Evolutionary conservation across 1,140 invertebrate genomes (phyloP), one percentile per base, ranked within the genome.

Genomic region (Steinernema feltiae): DNA sequence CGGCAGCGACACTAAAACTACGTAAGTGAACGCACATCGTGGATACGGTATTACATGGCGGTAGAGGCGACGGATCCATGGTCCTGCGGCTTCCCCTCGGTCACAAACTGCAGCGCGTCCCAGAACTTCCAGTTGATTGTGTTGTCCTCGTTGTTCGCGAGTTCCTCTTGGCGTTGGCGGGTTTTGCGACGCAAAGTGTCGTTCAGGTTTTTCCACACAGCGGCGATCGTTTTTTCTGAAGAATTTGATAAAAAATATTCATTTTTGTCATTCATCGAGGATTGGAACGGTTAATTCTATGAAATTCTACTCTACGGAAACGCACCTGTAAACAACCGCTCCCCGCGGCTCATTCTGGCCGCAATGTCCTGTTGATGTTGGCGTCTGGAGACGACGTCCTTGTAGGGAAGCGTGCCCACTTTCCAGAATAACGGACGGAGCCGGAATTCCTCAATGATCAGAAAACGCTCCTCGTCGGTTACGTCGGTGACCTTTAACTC

Each of bases 181-280:
- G 53, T 63, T 27, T 63, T 63, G 15, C 53, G 53, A n/a, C 53
- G 53, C 53, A 63, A 63, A n/a, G 53, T 63, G 53, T 63, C 53
- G 53, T 63, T 63, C 53, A 63, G 53, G 24, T 63, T 63, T 27
- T 63, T 63, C 53, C 53, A 63, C 53, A 63, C 53, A 27, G 12
- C 12, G 53, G 53, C 53, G 53, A 63, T 27, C 53, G 53, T 63
- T 63, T 63, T 63, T 27, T 63, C 53, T 63, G 35, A 7, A 17
- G 53, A 63, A 63, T 63, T 27, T 12, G 15, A n/a, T 63, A 17
- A 27, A n/a, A 63, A 63, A 63, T n/a, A 18, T 41, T 41, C 35
- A 41, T 7, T 41, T 41, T 18, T 7, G 18, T 18, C 7, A 41
- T 41, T 41, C 35, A 41, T 18, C 7, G 18, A 41, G 35, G 7